Percentiles rank a stretch among this genome's conserved stretches.
Evolutionary conservation across 2,797 vertebrate species (phyloP).

Genomic region (Fistularia commersonii): DNA sequence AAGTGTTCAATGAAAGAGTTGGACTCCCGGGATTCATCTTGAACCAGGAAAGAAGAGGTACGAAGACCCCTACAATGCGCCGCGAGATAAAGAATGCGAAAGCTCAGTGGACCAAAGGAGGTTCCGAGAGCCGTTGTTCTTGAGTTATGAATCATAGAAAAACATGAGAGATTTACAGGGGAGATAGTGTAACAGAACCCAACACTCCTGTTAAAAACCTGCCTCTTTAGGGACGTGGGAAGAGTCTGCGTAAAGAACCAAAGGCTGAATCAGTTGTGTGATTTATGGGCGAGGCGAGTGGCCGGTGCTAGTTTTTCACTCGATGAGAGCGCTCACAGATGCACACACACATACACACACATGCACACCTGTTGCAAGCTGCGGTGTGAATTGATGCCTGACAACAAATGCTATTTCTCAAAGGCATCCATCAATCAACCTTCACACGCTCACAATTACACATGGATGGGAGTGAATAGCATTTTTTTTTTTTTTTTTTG

Average conservation of each 20-base stretch:
- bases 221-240: constrained; percentile 24
- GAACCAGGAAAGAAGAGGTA: too few relatives aligned
- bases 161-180: constrained; percentile 27
- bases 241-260: constrained; percentile 35
- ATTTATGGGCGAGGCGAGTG: constrained; percentile 52
- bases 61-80: too few relatives aligned
- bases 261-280: constrained; percentile 53
- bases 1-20: too few relatives aligned
- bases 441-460: too few relatives aligned
- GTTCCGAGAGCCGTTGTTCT: not conserved
- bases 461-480: too few relatives aligned
- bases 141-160: constrained; percentile 35
- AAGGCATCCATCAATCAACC: too few relatives aligned
- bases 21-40: too few relatives aligned
- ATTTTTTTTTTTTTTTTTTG: too few relatives aligned
- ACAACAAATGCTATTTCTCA: too few relatives aligned
- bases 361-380: not conserved
- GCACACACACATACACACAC: constrained; percentile 25
- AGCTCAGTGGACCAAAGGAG: too few relatives aligned
- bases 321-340: constrained; percentile 18
- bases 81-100: too few relatives aligned
- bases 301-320: constrained; percentile 18
- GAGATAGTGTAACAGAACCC: constrained; percentile 39
- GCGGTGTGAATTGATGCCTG: too few relatives aligned
- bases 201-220: constrained; percentile 33